Evolutionary conservation across 2,888 invertebrate genomes (phyloP).

Genomic region (Acronicta leporina): DNA sequence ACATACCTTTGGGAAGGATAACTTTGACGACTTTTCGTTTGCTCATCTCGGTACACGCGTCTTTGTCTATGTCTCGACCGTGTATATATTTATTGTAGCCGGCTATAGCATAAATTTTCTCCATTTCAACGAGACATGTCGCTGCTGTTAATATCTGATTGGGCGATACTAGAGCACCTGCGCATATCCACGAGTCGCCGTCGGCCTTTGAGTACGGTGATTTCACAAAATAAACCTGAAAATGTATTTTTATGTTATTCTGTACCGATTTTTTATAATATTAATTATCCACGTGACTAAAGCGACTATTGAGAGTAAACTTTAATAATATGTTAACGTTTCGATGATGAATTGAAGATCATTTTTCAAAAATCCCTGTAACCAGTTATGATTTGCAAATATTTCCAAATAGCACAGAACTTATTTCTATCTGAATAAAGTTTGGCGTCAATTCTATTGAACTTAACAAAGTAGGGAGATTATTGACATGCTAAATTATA

Average conservation of each 20-base stretch:
- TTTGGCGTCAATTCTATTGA: too few relatives aligned
- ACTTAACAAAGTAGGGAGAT: too few relatives aligned
- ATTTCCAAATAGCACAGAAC: too few relatives aligned
- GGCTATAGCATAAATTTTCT: constrained; percentile 40
- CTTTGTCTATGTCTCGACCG: constrained; percentile 16
- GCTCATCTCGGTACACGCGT: constrained; percentile 24
- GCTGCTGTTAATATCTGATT: constrained; percentile 39
- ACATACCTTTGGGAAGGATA: constrained; percentile 42
- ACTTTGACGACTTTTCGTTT: constrained; percentile 43
- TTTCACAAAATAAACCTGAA: constrained; percentile 50
- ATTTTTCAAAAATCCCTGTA: too few relatives aligned
- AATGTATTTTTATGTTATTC: too few relatives aligned
- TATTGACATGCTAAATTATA: background rate
- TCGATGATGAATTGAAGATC: too few relatives aligned
- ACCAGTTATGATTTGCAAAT: too few relatives aligned
- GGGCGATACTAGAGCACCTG: constrained; percentile 31
- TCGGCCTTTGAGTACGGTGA: constrained; percentile 24
- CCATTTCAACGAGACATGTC: constrained; percentile 27
- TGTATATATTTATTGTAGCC: constrained; percentile 37
- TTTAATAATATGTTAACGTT: too few relatives aligned
- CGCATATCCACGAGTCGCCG: constrained; percentile 34
- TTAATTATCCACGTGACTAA: too few relatives aligned
- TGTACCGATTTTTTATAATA: too few relatives aligned
- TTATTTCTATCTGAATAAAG: too few relatives aligned
- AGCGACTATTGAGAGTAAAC: too few relatives aligned